phyloP scores from a whole-genome alignment of 2,113 vertebrate genomes.

The Zosterops hypoxanthus region DNA sequence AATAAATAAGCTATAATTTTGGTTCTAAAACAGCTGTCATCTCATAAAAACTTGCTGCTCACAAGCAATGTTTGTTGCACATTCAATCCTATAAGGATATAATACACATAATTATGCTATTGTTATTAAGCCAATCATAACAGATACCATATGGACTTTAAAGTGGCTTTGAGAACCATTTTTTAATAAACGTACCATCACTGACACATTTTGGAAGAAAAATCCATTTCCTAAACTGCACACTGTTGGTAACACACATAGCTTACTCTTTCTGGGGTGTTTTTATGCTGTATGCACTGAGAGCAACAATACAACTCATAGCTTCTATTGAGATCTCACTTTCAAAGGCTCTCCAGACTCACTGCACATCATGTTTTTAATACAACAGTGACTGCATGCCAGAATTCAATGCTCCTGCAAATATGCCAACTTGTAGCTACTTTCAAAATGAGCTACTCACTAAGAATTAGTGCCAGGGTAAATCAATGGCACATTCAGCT shows the following conservation, averaged over 20 bases:
- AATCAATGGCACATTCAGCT: conserved; percentile 69
- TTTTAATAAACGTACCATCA: background rate
- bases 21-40: conserved; percentile 55
- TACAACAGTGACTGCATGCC: conserved; percentile 30
- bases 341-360: conserved; percentile 43
- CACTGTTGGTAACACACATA: background rate
- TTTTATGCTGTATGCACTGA: background rate
- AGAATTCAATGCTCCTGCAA: conserved; percentile 58
- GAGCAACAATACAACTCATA: conserved; percentile 40
- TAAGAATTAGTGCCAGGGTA: conserved; percentile 61
- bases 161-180: conserved; percentile 5
- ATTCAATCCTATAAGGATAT: conserved; percentile 37
- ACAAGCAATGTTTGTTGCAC: conserved; percentile 45
- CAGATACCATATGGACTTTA: conserved; percentile 52
- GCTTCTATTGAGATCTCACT: conserved; percentile 44
- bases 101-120: conserved; percentile 46
- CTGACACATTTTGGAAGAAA: conserved; percentile 13
- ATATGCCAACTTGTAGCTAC: conserved; percentile 62
- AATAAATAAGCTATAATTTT: conserved; percentile 61
- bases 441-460: conserved; percentile 55
- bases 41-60: conserved; percentile 51
- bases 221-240: background rate
- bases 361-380: conserved; percentile 49
- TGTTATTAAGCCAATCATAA: conserved; percentile 59
- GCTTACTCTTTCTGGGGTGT: background rate